Base-by-base conservation (phyloP, 1,140 invertebrate species). In the Pinna nobilis region DNA sequence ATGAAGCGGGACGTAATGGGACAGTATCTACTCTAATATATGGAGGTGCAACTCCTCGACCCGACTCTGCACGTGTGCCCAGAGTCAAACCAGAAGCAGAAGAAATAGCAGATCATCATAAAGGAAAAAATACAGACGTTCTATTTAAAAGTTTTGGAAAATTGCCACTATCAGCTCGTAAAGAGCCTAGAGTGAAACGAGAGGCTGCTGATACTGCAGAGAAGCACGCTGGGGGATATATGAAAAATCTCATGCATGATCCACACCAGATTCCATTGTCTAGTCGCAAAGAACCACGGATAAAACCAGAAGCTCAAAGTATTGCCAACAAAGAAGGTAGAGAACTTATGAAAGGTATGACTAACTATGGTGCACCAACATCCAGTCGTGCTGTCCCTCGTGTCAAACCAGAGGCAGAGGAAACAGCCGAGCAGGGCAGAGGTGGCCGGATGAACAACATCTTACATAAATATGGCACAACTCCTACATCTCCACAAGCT, bases 21-120 rank as follows among this genome's bases (percentile, higher is more conserved):
- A 81, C 81, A 41, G 81, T 85, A 4, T 77, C 77, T 50, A 72
- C 55, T 50, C 63, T 87, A 33, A 63, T 87, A 11, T 77, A 81
- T 74, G 82, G 83, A 1, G 68, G 67, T 33, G 82, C 79, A 6
- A 78, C 79, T n/a, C 74, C 77, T 20, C 74, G 76, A 39, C 72
- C 78, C 23, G 82, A 82, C 32, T 64, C 65, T n/a, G 55, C 63
- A 15, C 59, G 63, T 32, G 80, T 70, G 1, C 57, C 79, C 33
- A 74, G 84, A 61, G 85, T 88, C 2, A 87, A 85, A 72, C 72
- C 69, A 3, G 86, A 88, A 70, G 86, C 79, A 5, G 66, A 78
- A 50, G 67, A 50, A 11, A 84, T 80, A 39, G 86, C 84, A 30
- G 78, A 82, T 41, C 61, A 59, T 50, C 80, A 86, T 55, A 79